These are phyloP conservation scores for Melanotaenia trifasciata DNA, from an alignment of 2,797 vertebrate species.

Conservation along the genomic window DNA sequence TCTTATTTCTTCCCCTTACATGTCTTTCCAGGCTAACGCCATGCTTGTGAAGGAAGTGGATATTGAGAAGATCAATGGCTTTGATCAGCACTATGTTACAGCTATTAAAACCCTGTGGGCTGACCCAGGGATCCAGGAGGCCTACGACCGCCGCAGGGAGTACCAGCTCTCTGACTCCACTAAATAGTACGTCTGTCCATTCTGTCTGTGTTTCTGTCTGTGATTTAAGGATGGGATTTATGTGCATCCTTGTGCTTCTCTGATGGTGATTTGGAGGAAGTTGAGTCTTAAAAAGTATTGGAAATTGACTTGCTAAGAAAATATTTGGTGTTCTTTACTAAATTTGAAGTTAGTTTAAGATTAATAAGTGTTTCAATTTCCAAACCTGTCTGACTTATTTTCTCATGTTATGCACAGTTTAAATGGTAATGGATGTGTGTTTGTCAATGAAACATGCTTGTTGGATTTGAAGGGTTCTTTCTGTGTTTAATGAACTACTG, in stretches of 20 bases:
- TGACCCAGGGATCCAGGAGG: slow-evolving; percentile 97
- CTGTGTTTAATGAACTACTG: neutral
- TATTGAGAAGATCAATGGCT: slow-evolving; percentile 94
- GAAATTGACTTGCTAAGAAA: neutral
- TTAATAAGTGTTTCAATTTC: neutral
- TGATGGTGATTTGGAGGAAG: neutral
- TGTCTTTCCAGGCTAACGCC: slow-evolving; percentile 87
- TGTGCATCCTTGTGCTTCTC: neutral
- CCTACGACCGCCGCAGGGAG: slow-evolving; percentile 96
- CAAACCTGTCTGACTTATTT: neutral
- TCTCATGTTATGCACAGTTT: neutral
- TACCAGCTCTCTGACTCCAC: slow-evolving; percentile 99
- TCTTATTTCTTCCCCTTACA: neutral
- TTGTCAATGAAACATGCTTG: neutral
- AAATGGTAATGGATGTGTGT: neutral
- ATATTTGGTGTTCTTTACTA: neutral
- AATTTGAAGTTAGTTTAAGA: neutral
- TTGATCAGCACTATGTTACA: slow-evolving; percentile 90
- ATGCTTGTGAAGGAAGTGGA: slow-evolving; percentile 96
- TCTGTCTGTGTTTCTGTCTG: slow-evolving; percentile 1
- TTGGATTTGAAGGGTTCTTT: neutral
- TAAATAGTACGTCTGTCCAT: slow-evolving; percentile 91
- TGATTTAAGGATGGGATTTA: slow-evolving; percentile 17
- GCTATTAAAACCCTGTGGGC: slow-evolving; percentile 96
- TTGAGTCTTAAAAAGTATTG: neutral